Base-by-base conservation (phyloP, 2,113 vertebrate species). In the Carassius auratus region DNA sequence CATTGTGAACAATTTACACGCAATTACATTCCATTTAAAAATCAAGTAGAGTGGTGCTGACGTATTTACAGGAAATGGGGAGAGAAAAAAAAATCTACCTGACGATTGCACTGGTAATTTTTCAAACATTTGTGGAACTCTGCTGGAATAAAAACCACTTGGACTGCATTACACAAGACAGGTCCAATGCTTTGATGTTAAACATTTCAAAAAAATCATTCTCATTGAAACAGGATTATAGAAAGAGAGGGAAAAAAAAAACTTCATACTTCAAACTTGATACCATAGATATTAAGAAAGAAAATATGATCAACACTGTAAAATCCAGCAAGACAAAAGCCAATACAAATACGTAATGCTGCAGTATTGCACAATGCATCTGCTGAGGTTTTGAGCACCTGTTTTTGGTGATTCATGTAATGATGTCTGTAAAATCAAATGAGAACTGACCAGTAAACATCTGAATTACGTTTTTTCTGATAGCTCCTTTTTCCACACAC, bases 271-370 rank as follows among this genome's bases (percentile, higher is more conserved):
- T 42, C 38, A 42, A 7, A 38, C 97, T 97, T 99, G 21, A 98
- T 96, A 96, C 97, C 97, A 98, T 96, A 96, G 96, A 97, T 97
- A 98, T 97, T 97, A 96, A 96, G 96, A 91, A 91, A 93, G 17
- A 96, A 97, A 97, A 97, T 96, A 97, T 96, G 97, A 96, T 96
- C 95, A 96, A 96, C 95, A 96, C 97, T 96, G 97, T 97, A 97
- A 94, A 98, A 98, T 96, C 96, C 97, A 97, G 96, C 97, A 69
- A 86, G 83, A 81, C 74, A 97, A 97, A 98, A 98, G 96, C 97
- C 98, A 98, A 99, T 98, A 99, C 97, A 98, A 97, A 97, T 98
- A 98, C 96, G 95, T 96, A 96, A 96, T 96, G 96, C 96, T 96
- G 95, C 83, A 19, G 57, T 75, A 55, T 55, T 52, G 5, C 66